Percentiles rank a stretch among this genome's conserved stretches.
Conservation (phyloP, 2,888 invertebrate genomes). For the Odontothrips loti region DNA sequence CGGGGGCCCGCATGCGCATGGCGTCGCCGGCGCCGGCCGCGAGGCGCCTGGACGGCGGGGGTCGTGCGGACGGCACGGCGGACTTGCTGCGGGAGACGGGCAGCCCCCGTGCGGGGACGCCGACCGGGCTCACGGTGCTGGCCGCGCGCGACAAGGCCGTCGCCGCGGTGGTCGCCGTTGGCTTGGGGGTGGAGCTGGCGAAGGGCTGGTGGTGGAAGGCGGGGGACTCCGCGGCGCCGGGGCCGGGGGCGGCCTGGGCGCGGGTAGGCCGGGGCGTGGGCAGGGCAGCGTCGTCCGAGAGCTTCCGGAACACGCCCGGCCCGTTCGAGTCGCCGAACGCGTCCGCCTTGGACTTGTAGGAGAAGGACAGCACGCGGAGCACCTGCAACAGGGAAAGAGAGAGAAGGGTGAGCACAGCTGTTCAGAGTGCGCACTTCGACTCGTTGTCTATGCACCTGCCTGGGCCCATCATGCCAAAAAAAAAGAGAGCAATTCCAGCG, state of each 20-base stretch:
- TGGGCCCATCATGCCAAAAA: no score
- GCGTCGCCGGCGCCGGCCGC: background rate
- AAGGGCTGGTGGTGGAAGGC: background rate
- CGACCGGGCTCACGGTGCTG: background rate
- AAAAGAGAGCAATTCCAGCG: no score
- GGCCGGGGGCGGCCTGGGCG: background rate
- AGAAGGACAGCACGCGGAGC: constrained; percentile 6
- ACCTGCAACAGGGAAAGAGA: background rate
- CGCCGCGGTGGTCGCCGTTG: background rate
- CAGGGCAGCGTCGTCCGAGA: background rate
- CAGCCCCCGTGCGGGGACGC: background rate
- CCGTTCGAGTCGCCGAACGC: constrained; percentile 14
- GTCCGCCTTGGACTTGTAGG: constrained; percentile 24
- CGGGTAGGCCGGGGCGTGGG: background rate
- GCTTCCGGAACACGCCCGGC: background rate
- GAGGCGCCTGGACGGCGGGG: background rate
- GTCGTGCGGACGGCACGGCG: background rate
- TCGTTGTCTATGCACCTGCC: no score
- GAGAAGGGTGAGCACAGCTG: background rate
- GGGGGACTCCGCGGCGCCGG: background rate
- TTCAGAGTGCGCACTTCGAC: background rate
- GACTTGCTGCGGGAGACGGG: constrained; percentile 4
- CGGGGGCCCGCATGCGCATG: background rate
- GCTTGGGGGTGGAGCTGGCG: constrained; percentile 16
- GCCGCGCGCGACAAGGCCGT: background rate